These are phyloP conservation scores for Cosmorhoe ocellata DNA, from an alignment of 2,888 invertebrate genomes.

Conservation along the genomic window DNA sequence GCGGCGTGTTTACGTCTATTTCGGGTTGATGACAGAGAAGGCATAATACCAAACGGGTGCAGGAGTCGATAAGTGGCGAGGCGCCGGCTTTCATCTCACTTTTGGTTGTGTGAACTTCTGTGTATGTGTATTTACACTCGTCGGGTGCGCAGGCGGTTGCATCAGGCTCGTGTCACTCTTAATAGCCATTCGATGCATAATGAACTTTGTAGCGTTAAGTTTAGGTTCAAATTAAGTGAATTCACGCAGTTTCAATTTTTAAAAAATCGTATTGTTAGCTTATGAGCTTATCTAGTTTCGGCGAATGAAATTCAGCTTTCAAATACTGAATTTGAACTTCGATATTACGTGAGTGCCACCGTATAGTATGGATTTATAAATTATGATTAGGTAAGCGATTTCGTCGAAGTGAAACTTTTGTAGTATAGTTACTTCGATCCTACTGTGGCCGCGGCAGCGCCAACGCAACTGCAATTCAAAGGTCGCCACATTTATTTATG, in stretches of 20 bases:
- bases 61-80: constrained; percentile 74
- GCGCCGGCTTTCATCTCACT: constrained; percentile 74
- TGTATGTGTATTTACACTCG: constrained; percentile 61
- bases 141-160: constrained; percentile 45
- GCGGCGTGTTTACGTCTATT: constrained; percentile 65
- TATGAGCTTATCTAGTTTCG: no score
- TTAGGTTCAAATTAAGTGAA: background rate
- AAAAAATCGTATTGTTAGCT: no score
- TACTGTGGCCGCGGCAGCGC: constrained; percentile 45
- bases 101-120: constrained; percentile 41
- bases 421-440: background rate
- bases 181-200: background rate
- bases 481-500: constrained; percentile 53
- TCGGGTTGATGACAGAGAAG: constrained; percentile 72
- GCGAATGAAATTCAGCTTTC: background rate
- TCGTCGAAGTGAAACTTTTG: background rate
- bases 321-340: background rate
- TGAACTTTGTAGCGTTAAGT: background rate
- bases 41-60: constrained; percentile 68
- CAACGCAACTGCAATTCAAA: constrained; percentile 49
- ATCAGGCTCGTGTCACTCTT: constrained; percentile 4
- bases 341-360: background rate
- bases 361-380: background rate
- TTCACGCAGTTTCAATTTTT: no score
- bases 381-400: background rate